A percentile compares a stretch with the other conserved stretches of the same genome.
These are phyloP conservation scores for Mongoloraphidia duomilia DNA, from an alignment of 2,888 invertebrate species.

Conservation along the genomic window DNA sequence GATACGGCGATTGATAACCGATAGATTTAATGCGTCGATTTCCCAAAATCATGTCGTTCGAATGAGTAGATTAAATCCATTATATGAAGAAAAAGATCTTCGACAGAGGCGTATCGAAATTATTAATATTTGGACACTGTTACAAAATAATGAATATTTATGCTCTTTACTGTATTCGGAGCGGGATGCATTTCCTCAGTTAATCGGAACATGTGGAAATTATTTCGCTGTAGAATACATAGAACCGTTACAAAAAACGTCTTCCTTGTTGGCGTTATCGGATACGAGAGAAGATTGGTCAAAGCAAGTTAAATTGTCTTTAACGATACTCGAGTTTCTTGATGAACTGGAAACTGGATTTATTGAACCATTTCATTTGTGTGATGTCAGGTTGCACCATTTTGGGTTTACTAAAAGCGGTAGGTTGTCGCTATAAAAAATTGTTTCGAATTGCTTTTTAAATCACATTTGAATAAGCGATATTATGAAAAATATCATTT, in stretches of 20 bases:
- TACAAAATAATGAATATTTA: constrained; percentile 53
- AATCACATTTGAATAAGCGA: too few species aligned
- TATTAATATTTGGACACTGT: constrained; percentile 45
- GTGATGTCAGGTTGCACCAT: constrained; percentile 52
- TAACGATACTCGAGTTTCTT: constrained; percentile 45
- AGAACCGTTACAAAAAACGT: constrained; percentile 36
- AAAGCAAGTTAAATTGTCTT: constrained; percentile 36
- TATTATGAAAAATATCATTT: too few species aligned
- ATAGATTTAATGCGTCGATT: constrained; percentile 38
- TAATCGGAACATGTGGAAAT: constrained; percentile 50
- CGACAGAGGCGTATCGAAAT: constrained; percentile 34
- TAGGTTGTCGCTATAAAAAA: too few species aligned
- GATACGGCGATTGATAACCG: constrained; percentile 35
- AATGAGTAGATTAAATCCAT: constrained; percentile 33
- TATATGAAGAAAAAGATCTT: constrained; percentile 28
- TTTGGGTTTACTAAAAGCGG: constrained; percentile 42
- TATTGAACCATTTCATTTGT: constrained; percentile 46
- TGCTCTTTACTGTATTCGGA: constrained; percentile 42
- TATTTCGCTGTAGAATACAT: constrained; percentile 51
- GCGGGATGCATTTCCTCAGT: constrained; percentile 45
- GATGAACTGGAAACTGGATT: constrained; percentile 41
- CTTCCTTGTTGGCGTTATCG: constrained; percentile 34
- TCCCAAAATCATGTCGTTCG: constrained; percentile 33
- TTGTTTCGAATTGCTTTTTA: too few species aligned
- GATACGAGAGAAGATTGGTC: constrained; percentile 42